Evolutionary conservation across 2,113 vertebrate species (phyloP).

Genomic region (Aviceda subcristata): DNA sequence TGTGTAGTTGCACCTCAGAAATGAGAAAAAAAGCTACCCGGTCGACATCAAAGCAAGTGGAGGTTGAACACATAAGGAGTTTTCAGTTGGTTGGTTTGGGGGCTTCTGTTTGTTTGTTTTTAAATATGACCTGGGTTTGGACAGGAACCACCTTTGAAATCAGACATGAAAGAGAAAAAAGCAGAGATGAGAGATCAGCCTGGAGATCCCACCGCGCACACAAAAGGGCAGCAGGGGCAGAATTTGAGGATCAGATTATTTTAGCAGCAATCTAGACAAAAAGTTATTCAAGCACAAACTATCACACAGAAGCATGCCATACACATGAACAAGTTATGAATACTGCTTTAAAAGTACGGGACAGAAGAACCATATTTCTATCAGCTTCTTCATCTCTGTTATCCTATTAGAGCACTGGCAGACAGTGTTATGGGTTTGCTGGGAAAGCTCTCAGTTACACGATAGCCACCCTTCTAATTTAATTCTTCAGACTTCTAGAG

Average conservation of each 20-base stretch:
- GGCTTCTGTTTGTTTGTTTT: neutral
- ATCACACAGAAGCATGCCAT: neutral
- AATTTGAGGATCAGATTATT: neutral
- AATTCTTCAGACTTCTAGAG: conserved; percentile 45
- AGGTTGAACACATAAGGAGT: neutral
- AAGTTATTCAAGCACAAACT: neutral
- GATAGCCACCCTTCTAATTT: conserved; percentile 13
- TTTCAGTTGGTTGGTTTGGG: neutral
- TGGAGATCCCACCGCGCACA: fast-evolving
- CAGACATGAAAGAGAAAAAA: neutral
- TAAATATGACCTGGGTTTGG: neutral
- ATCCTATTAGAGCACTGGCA: neutral
- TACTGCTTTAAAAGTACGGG: neutral
- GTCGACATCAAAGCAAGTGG: neutral
- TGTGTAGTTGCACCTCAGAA: neutral
- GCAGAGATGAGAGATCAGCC: neutral
- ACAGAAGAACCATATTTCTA: neutral
- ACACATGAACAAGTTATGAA: neutral
- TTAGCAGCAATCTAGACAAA: neutral
- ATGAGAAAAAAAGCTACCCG: neutral
- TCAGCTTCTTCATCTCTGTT: neutral
- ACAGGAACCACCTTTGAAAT: neutral
- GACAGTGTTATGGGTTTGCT: conserved; percentile 22
- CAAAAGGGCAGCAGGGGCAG: neutral
- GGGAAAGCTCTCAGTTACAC: conserved; percentile 5